A percentile compares a stretch with the other conserved stretches of the same genome.
phyloP scores from a whole-genome alignment of 2,888 invertebrate species.

The Tetropium fuscum region DNA sequence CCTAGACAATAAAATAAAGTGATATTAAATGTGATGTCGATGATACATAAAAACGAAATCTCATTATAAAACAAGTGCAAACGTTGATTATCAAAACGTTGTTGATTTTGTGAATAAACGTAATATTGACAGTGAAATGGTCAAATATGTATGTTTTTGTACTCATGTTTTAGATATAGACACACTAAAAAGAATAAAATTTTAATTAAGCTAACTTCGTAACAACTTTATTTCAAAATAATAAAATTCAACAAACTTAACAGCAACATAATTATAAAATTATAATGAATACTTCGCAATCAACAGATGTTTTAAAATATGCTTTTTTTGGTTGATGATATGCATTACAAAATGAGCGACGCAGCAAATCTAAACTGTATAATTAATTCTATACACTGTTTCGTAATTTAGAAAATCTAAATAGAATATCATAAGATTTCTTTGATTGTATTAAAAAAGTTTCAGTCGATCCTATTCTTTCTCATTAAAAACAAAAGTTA shows the following conservation, averaged over 20 bases:
- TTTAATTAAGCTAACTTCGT: conserved; percentile 15
- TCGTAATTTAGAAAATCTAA: conserved; percentile 38
- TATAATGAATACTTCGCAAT: conserved; percentile 30
- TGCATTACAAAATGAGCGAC: conserved; percentile 42
- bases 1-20: not conserved
- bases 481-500: conserved; percentile 21
- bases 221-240: conserved; percentile 34
- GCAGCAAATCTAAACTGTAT: conserved; percentile 25
- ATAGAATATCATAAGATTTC: conserved; percentile 46
- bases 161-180: conserved; percentile 30
- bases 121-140: conserved; percentile 26
- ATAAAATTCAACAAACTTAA: conserved; percentile 41
- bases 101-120: conserved; percentile 29
- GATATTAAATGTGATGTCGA: conserved; percentile 16
- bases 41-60: conserved; percentile 5
- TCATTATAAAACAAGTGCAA: conserved; percentile 29
- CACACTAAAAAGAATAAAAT: conserved; percentile 30
- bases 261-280: conserved; percentile 32
- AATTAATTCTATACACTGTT: conserved; percentile 18
- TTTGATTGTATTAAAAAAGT: conserved; percentile 34
- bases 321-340: conserved; percentile 34
- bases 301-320: conserved; percentile 25
- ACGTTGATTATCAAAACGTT: not conserved
- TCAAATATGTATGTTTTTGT: conserved; percentile 42
- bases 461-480: conserved; percentile 38